Evolutionary conservation across 2,888 invertebrate genomes (phyloP), one percentile per base, ranked within the genome.

Genomic region (Amblyjoppa fuscipennis): DNA sequence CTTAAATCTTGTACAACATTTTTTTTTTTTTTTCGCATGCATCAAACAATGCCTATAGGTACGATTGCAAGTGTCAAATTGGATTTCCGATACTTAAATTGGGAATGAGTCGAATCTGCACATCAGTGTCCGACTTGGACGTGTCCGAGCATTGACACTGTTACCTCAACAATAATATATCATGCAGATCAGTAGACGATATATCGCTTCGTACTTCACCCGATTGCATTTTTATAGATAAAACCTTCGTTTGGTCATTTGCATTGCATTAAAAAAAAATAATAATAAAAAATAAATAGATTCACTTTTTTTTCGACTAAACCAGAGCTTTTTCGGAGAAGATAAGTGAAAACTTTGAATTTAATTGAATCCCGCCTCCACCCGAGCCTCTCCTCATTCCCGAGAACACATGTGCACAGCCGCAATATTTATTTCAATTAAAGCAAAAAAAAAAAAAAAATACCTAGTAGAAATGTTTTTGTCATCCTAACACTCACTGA

Each of bases 381-480:
- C n/a, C 31, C 61, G 59, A 59, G 45, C 20, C 25, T n/a, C 34
- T 28, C 68, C 41, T n/a, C 41, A 78, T 78, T 73, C 59, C 68
- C 59, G 38, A 56, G 34, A 59, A 68, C 70, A 51, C 34, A 70
- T 81, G 84, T 84, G 84, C 84, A 84, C 84, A 81, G 81, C 77
- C 80, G 69, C 78, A 78, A 45, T 45, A 45, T 45, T 41, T 45
- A 45, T 45, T 45, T 45, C 13, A 3, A 45, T 45, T 45, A 79
- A 71, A 31, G 28, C 1, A 28, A 9, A 61, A 61, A 61, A 28
- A 61, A 61, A 28, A 61, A 61, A 25, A 9, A 59, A 3, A 25
- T 11, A 64, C 49, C 31, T 66, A 20, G 71, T 81, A 77, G 73
- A 68, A 45, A 71, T 31, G 41, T 76, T 61, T 77, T 75, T 78